Evolutionary conservation across 2,888 invertebrate species (phyloP).

Genomic region (Rhyacophila evoluta): DNA sequence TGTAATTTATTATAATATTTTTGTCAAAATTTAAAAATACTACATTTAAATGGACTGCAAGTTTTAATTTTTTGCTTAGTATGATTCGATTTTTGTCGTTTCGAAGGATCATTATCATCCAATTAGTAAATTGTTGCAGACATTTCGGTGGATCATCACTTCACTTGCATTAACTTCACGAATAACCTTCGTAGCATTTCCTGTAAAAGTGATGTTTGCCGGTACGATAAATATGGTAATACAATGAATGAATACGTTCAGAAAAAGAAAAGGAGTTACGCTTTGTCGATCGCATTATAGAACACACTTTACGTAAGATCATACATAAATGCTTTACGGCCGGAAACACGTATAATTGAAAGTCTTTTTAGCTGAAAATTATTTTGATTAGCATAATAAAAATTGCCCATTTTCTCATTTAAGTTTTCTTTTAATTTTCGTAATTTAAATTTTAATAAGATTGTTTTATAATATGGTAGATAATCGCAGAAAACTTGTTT

Average conservation of each 20-base stretch:
- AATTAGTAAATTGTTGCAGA: not conserved
- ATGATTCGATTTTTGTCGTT: not conserved
- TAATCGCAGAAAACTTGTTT: not conserved
- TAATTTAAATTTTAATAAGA: not conserved
- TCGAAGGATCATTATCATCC: not conserved
- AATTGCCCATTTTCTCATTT: not conserved
- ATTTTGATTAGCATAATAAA: conserved; percentile 1
- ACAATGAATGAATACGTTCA: conserved; percentile 34
- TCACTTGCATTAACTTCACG: conserved; percentile 3
- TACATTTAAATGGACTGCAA: no score
- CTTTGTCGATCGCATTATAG: conserved; percentile 38
- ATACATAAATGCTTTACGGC: conserved; percentile 12
- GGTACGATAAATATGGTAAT: conserved; percentile 39
- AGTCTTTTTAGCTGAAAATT: conserved; percentile 15
- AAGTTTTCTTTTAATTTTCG: not conserved
- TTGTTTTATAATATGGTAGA: not conserved
- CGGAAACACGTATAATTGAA: conserved; percentile 5
- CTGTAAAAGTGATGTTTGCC: conserved; percentile 34
- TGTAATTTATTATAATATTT: no score
- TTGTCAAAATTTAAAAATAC: no score
- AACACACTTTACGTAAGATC: conserved; percentile 28
- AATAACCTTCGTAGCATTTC: conserved; percentile 32
- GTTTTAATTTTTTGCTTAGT: not conserved
- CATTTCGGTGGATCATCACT: not conserved
- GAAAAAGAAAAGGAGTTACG: conserved; percentile 44